A percentile compares a stretch with the other conserved stretches of the same genome.
These are phyloP conservation scores for Cryptophagus acutangulus DNA, from an alignment of 2,888 invertebrate species.

Conservation along the genomic window DNA sequence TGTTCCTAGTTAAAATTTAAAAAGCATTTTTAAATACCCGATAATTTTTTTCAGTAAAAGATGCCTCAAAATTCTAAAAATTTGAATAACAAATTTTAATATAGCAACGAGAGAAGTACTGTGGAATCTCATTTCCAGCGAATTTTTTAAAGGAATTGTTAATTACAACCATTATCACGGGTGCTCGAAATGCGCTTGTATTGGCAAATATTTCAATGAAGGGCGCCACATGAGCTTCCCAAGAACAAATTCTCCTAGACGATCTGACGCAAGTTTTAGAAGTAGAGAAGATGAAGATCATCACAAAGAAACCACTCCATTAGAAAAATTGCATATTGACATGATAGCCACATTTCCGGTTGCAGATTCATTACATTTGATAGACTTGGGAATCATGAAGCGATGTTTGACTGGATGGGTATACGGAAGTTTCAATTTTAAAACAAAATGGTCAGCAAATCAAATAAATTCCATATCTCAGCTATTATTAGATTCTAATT, in stretches of 20 bases:
- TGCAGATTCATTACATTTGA: slow-evolving; percentile 18
- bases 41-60: no score
- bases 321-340: slow-evolving; percentile 13
- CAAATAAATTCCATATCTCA: slow-evolving; percentile 16
- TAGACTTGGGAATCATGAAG: slow-evolving; percentile 20
- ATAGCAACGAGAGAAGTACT: no score
- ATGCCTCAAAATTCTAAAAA: no score
- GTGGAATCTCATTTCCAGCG: no score
- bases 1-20: no score
- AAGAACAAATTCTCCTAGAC: slow-evolving; percentile 9
- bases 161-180: slow-evolving; percentile 23
- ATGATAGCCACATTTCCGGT: slow-evolving; percentile 20
- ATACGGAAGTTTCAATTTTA: slow-evolving; percentile 21
- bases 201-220: slow-evolving; percentile 22
- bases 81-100: no score
- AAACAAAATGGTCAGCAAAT: slow-evolving; percentile 21
- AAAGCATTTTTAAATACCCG: no score
- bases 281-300: slow-evolving; percentile 13
- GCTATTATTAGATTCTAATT: slow-evolving; percentile 16
- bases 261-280: slow-evolving; percentile 18
- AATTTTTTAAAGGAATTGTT: slow-evolving; percentile 17
- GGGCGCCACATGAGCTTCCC: slow-evolving; percentile 11
- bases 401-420: slow-evolving; percentile 21
- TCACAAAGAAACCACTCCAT: slow-evolving; percentile 17
- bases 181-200: slow-evolving; percentile 23